Percentiles rank a stretch among this genome's conserved stretches.
These are phyloP conservation scores for Aegotheles bennettii DNA, from an alignment of 2,113 vertebrate genomes.

Conservation along the genomic window DNA sequence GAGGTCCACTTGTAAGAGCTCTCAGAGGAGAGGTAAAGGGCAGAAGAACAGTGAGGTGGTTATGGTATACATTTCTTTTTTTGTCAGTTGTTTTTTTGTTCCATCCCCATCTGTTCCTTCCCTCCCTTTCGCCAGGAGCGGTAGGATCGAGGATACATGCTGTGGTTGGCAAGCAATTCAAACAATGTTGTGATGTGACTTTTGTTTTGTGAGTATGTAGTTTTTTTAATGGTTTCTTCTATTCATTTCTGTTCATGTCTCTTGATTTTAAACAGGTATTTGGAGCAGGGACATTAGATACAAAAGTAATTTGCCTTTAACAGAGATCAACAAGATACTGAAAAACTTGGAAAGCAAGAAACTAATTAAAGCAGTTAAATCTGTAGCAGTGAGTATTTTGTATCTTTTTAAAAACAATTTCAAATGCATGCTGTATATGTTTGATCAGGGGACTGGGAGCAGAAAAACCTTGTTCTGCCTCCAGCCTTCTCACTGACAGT, in stretches of 20 bases:
- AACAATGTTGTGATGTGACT: background rate
- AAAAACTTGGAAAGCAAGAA: slow-evolving; percentile 99
- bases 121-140: background rate
- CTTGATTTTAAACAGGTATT: slow-evolving; percentile 79
- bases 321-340: slow-evolving; percentile 98
- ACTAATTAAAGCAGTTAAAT: slow-evolving; percentile 97
- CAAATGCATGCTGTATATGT: background rate
- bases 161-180: background rate
- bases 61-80: background rate
- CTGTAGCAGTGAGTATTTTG: slow-evolving; percentile 90
- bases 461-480: background rate
- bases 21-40: background rate
- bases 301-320: slow-evolving; percentile 97
- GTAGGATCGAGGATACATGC: background rate
- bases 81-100: background rate
- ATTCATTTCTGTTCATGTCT: background rate
- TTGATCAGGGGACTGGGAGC: background rate
- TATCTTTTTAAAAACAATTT: background rate
- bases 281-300: slow-evolving; percentile 98
- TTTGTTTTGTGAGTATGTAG: background rate
- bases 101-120: background rate
- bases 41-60: background rate
- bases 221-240: background rate
- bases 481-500: background rate
- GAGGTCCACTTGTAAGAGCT: background rate